Evolutionary conservation across 1,140 invertebrate genomes (phyloP), one percentile per base, ranked within the genome.

Genomic region (Drosophila nigromelanica): DNA sequence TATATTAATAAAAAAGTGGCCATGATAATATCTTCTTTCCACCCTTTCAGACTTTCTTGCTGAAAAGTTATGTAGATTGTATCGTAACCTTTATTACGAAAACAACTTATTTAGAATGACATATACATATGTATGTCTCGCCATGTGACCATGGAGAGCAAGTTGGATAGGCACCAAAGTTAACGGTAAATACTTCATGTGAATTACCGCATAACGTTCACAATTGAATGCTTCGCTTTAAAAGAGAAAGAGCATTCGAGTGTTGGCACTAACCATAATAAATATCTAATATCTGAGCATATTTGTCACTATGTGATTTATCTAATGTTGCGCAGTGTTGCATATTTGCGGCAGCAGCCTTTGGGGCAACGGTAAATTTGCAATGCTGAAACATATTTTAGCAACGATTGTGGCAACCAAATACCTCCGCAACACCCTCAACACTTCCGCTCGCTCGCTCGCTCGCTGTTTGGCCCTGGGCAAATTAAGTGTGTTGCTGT

Each of bases 251-350:
- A 47, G 27, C 42, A 47, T 21, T 33, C 14, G 27, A 60, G 40
- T 58, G 24, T 4, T 58, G 55, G 55, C 55, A 33, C 39, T 56
- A 43, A 30, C 54, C 39, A 43, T 15, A 56, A 43, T 58, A 45
- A 58, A 58, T 69, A 58, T 61, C 66, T 45, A 61, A 70, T 61
- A 70, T 54, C 42, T 62, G 7, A 47, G 24, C 37, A 52, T 33
- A 76, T 73, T 76, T 76, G 73, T 76, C 73, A 76, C 42, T 51
- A 14, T 33, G 51, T 76, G 69, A 76, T 76, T 76, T 73, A 76
- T 76, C 56, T 73, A 76, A 76, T 66, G 68, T 39, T 45, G 55
- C 27, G 30, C n/a, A 30, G 54, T 54, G 52, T 59, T 43, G 42
- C 61, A 62, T 48, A 27, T 58, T 42, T 37, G 45, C 58, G 15